Conservation (phyloP, 64 coral and sea anemone species). For the Porites lutea region DNA sequence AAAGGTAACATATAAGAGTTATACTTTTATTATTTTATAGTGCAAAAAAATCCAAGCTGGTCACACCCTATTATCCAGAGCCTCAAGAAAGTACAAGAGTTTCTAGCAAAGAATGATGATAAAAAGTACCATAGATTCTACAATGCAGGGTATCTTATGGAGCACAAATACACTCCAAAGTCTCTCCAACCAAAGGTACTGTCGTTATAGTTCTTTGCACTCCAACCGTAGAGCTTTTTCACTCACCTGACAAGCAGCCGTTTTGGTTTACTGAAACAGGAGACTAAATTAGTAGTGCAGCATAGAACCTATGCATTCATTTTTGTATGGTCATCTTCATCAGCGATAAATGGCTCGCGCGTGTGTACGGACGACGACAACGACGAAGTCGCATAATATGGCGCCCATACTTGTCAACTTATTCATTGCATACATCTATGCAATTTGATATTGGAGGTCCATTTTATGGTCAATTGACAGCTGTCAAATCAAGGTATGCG, state of each 20-base stretch:
- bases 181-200: conserved; percentile 43
- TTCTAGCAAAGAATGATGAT: conserved; percentile 39
- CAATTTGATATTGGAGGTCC: not conserved
- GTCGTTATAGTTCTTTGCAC: not conserved
- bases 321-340: conserved; percentile 5
- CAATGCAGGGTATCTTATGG: conserved; percentile 17
- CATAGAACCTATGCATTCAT: not conserved
- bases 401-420: not conserved
- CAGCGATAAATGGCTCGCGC: not conserved
- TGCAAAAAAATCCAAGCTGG: not conserved
- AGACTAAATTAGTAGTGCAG: not conserved
- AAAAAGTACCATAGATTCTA: conserved; percentile 12
- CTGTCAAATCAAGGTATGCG: too few relatives aligned
- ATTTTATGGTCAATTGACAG: not conserved
- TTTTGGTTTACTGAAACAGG: not conserved
- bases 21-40: conserved; percentile 9
- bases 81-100: conserved; percentile 55
- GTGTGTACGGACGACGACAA: not conserved
- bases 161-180: conserved; percentile 39
- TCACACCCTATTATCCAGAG: conserved; percentile 54
- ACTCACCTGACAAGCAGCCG: not conserved
- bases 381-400: not conserved
- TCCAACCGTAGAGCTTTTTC: not conserved
- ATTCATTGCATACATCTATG: not conserved
- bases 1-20: conserved; percentile 9